Evolutionary conservation across 2,113 vertebrate species (phyloP).

Genomic region (Labrus mixtus): DNA sequence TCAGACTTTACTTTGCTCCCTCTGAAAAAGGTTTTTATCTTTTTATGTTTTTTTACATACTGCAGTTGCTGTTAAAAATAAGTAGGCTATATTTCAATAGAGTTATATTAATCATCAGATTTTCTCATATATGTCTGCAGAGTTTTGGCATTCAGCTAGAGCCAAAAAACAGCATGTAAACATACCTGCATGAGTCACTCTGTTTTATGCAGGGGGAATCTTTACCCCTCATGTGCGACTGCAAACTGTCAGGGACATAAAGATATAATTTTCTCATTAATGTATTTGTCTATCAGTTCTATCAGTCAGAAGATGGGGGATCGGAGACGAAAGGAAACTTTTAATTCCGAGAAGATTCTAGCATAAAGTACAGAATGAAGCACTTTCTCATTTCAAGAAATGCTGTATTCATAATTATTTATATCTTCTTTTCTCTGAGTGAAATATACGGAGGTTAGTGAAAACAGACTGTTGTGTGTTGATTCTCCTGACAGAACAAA

Average conservation of each 20-base stretch:
- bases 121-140: too few relatives aligned
- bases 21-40: neutral
- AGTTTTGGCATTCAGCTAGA: neutral
- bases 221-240: too few relatives aligned
- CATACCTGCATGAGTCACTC: neutral
- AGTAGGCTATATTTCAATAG: too few relatives aligned
- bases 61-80: too few relatives aligned
- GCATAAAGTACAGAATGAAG: neutral
- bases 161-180: neutral
- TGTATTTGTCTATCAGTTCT: too few relatives aligned
- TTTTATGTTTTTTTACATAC: too few relatives aligned
- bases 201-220: neutral
- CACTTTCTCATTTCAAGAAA: neutral
- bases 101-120: too few relatives aligned
- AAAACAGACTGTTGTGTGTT: conserved; percentile 1
- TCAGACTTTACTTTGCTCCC: neutral
- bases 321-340: too few relatives aligned
- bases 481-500: conserved; percentile 30
- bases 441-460: neutral
- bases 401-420: neutral
- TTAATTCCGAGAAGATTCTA: too few relatives aligned
- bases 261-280: too few relatives aligned
- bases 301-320: too few relatives aligned
- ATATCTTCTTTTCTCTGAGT: neutral
- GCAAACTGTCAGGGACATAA: too few relatives aligned